Base-by-base conservation (phyloP, 2,888 invertebrate species). In the Metellina segmentata region DNA sequence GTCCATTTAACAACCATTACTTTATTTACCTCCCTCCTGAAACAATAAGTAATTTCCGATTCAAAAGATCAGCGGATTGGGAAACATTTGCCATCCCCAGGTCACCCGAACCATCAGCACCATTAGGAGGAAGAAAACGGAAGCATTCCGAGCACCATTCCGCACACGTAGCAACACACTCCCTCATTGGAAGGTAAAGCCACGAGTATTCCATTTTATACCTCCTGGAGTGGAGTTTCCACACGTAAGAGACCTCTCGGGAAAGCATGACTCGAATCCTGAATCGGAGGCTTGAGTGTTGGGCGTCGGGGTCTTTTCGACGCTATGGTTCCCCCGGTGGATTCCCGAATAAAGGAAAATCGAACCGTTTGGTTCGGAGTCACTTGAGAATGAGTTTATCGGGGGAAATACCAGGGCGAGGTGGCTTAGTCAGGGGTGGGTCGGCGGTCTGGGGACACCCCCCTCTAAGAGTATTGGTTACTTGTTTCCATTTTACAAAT, bases 141-240 rank as follows among this genome's bases (percentile, higher is more conserved):
- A 71, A 71, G 51, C 51, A 20, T 71, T 71, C 51, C 79, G 6
- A 79, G 61, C n/a, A 72, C 53, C 75, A 71, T 52, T 34, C 48
- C 77, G 49, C n/a, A 16, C 77, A 77, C 53, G 61, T 53, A 19
- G 34, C 61, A 48, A n/a, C 70, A 48, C 72, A 70, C 61, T 75
- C 48, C 20, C 86, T 87, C 72, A 87, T 87, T 87, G 52, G 78
- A 81, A 87, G 72, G 79, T 79, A 74, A 87, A 72, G 87, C 87
- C 71, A 81, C 71, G 79, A 71, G 79, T 20, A 20, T 87, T 87
- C 78, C 72, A 72, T 87, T 87, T 87, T 79, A 87, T 79, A 81
- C 52, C 78, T 81, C 71, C 8, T 34, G 83, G n/a, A 48, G 74
- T 6, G 74, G 74, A 74, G 79, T 87, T 87, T 81, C 87, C 48